phyloP scores from a whole-genome alignment of 37 sponge, comb jelly and placozoan species.

The Haliclona indistincta region DNA sequence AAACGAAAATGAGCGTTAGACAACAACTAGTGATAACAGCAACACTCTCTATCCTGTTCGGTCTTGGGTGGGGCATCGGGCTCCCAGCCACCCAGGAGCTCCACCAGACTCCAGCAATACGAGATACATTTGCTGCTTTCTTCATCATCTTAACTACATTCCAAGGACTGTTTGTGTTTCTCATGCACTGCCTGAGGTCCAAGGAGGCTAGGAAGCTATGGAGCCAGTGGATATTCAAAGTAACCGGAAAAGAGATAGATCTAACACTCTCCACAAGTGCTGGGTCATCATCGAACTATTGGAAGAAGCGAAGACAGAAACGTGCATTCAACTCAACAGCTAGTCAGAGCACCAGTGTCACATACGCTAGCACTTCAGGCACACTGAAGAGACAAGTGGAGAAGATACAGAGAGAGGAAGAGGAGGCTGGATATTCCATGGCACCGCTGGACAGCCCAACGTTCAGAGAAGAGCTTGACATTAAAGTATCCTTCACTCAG shows the following conservation, averaged over 20 bases:
- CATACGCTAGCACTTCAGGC: too few relatives aligned
- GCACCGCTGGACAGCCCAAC: too few relatives aligned
- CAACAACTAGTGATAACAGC: slow-evolving; percentile 21
- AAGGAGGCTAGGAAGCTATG: slow-evolving; percentile 21
- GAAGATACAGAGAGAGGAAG: too few relatives aligned
- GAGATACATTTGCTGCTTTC: slow-evolving; percentile 1
- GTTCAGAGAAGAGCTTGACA: too few relatives aligned
- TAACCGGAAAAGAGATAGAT: not conserved
- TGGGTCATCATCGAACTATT: too few relatives aligned
- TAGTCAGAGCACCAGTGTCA: too few relatives aligned
- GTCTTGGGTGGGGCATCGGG: slow-evolving; percentile 43
- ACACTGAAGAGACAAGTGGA: too few relatives aligned
- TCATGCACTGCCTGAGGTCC: slow-evolving; percentile 21
- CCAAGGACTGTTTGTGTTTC: slow-evolving; percentile 42
- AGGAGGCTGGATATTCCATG: too few relatives aligned
- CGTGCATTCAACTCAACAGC: too few relatives aligned
- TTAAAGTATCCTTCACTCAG: too few relatives aligned
- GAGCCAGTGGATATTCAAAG: slow-evolving; percentile 9
- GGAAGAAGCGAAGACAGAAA: too few relatives aligned
- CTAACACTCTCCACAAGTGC: too few relatives aligned
- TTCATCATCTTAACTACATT: slow-evolving; percentile 27
- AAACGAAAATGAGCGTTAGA: not conserved
- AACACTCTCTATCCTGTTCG: slow-evolving; percentile 37
- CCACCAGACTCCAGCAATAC: not conserved
- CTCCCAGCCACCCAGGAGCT: slow-evolving; percentile 16